phyloP scores from a whole-genome alignment of 1,140 invertebrate genomes.

The Drosophila subpulchrella region DNA sequence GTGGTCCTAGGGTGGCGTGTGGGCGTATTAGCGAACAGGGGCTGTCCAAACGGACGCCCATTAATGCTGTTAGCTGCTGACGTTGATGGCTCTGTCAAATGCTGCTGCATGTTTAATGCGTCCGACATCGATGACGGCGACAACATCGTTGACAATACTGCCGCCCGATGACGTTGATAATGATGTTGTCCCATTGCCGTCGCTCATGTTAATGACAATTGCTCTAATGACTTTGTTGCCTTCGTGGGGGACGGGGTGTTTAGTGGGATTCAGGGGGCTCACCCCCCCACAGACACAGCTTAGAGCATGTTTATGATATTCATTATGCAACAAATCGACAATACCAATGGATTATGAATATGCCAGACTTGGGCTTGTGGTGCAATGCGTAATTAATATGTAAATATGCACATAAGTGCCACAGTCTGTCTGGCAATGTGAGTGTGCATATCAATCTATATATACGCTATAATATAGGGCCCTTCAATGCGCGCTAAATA shows the following conservation, averaged over 20 bases:
- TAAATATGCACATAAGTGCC: conserved; percentile 73
- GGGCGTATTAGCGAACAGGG: conserved; percentile 28
- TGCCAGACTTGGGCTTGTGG: conserved; percentile 58
- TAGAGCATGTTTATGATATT: conserved; percentile 76
- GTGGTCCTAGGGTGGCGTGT: not conserved
- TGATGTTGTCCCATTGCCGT: conserved; percentile 81
- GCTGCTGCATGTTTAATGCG: conserved; percentile 82
- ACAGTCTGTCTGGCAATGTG: conserved; percentile 8
- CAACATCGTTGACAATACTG: conserved; percentile 64
- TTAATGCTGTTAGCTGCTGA: conserved; percentile 82
- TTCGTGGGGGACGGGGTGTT: conserved; percentile 8
- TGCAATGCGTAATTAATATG: conserved; percentile 78
- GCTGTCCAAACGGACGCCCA: conserved; percentile 51
- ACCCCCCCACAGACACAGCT: conserved; percentile 13
- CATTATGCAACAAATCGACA: conserved; percentile 82
- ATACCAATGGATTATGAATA: conserved; percentile 81
- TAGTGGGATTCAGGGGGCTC: conserved; percentile 2
- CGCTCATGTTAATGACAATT: conserved; percentile 81
- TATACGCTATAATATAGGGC: conserved; percentile 2
- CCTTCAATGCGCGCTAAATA: conserved; percentile 57
- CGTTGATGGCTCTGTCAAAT: conserved; percentile 81
- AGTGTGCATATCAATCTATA: too few species aligned
- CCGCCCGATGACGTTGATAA: conserved; percentile 67
- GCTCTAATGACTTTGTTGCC: conserved; percentile 81
- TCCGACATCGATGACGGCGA: conserved; percentile 67